Evolutionary conservation across 2,113 vertebrate species (phyloP).

Genomic region (Panurus biarmicus): DNA sequence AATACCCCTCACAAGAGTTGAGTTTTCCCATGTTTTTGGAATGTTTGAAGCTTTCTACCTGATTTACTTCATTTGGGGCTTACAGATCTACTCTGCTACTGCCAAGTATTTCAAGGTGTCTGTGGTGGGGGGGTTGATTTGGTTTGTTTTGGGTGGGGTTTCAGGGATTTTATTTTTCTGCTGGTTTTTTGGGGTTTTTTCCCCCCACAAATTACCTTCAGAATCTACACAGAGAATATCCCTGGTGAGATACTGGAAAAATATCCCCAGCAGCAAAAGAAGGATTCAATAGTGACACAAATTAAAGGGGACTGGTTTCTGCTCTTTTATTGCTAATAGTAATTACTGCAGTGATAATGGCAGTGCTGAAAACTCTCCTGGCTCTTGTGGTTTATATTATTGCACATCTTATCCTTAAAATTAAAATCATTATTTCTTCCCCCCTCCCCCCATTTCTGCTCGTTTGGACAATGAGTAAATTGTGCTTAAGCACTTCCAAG

Average conservation of each 20-base stretch:
- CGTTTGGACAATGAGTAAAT: neutral
- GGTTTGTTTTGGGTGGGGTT: neutral
- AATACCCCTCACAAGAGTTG: fast-evolving
- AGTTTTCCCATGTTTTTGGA: neutral
- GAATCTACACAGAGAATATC: neutral
- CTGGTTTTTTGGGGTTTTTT: neutral
- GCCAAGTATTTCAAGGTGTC: neutral
- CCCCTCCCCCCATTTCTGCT: fast-evolving
- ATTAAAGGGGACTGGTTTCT: neutral
- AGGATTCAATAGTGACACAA: neutral
- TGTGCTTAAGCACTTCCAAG: neutral
- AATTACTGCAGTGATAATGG: neutral
- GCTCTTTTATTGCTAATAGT: neutral
- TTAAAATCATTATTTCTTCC: neutral
- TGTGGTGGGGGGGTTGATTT: neutral
- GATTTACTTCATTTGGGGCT: neutral
- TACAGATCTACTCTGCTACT: neutral
- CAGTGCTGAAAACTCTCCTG: neutral
- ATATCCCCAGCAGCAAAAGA: neutral
- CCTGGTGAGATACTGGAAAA: neutral
- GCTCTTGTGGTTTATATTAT: neutral
- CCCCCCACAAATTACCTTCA: neutral
- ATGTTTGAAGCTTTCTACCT: neutral
- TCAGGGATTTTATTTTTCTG: neutral
- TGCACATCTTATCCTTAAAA: neutral